These are phyloP conservation scores for Macroramphosus scolopax DNA, from an alignment of 2,797 vertebrate genomes.

Conservation along the genomic window DNA sequence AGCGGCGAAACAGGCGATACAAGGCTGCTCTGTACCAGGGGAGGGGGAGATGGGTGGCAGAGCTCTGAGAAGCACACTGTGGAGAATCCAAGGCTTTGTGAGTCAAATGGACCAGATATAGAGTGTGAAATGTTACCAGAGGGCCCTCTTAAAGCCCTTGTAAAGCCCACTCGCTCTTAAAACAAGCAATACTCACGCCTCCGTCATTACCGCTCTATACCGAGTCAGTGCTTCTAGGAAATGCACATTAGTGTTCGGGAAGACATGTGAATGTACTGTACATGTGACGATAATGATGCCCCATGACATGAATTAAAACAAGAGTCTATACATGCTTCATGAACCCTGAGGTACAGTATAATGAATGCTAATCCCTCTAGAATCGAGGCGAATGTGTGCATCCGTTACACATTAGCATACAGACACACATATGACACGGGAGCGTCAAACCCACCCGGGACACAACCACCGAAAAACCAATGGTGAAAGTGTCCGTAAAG, in stretches of 20 bases:
- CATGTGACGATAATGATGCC: slow-evolving; percentile 17
- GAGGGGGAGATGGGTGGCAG: slow-evolving; percentile 5
- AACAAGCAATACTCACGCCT: slow-evolving; percentile 39
- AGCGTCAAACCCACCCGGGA: no score
- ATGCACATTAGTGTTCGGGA: slow-evolving; percentile 20
- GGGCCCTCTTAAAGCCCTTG: slow-evolving; percentile 48
- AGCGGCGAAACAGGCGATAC: slow-evolving; percentile 18
- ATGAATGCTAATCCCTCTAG: slow-evolving; percentile 24
- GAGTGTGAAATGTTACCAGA: slow-evolving; percentile 57
- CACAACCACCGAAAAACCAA: no score
- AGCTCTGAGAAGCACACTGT: slow-evolving; percentile 29
- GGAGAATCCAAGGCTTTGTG: slow-evolving; percentile 48
- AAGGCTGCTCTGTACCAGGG: slow-evolving; percentile 28
- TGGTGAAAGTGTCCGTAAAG: no score
- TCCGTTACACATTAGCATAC: not conserved
- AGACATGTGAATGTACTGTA: slow-evolving; percentile 15
- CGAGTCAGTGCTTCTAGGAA: slow-evolving; percentile 38
- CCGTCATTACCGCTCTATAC: slow-evolving; percentile 23
- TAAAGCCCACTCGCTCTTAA: slow-evolving; percentile 43
- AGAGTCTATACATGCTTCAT: slow-evolving; percentile 10
- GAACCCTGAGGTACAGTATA: not conserved
- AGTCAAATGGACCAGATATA: slow-evolving; percentile 48
- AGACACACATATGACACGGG: slow-evolving; percentile 2
- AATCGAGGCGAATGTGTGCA: not conserved
- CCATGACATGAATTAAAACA: slow-evolving; percentile 17